These are phyloP conservation scores for Lepidurus arcticus DNA, from an alignment of 1,140 invertebrate genomes.

Conservation along the genomic window DNA sequence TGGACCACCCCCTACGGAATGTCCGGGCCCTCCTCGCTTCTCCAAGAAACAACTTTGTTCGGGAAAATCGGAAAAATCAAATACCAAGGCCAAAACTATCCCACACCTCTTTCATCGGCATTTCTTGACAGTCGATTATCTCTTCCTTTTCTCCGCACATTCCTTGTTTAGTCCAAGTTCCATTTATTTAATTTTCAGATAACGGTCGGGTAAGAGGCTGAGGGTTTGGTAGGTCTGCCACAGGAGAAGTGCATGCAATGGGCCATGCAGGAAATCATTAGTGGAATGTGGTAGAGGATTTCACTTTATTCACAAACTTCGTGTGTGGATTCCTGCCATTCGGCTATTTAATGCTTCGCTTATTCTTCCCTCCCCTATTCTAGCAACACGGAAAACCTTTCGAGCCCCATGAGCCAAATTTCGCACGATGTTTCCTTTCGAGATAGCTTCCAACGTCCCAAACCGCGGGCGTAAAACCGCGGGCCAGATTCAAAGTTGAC, in stretches of 20 bases:
- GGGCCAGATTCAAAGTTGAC: neutral
- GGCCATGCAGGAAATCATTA: conserved; percentile 5
- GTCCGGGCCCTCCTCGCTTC: neutral
- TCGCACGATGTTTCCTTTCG: neutral
- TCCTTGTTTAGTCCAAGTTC: neutral
- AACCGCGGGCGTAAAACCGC: neutral
- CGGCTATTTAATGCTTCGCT: conserved; percentile 2
- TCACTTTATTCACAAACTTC: conserved; percentile 10
- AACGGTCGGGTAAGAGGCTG: neutral
- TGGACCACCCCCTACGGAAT: neutral
- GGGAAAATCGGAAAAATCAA: neutral
- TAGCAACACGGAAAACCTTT: neutral
- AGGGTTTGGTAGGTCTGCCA: neutral
- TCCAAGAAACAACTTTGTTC: too few relatives aligned
- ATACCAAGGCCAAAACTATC: neutral
- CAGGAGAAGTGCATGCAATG: neutral
- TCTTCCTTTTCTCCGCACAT: neutral
- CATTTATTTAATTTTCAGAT: neutral
- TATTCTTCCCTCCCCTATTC: neutral
- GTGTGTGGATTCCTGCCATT: neutral
- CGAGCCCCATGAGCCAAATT: neutral
- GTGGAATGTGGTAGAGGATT: neutral
- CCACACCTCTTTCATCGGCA: neutral
- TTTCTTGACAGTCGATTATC: conserved; percentile 19
- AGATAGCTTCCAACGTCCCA: neutral